A percentile compares a stretch with the other conserved stretches of the same genome.
These are phyloP conservation scores for Nematopogon swammerdamellus DNA, from an alignment of 2,888 invertebrate species.

Conservation along the genomic window DNA sequence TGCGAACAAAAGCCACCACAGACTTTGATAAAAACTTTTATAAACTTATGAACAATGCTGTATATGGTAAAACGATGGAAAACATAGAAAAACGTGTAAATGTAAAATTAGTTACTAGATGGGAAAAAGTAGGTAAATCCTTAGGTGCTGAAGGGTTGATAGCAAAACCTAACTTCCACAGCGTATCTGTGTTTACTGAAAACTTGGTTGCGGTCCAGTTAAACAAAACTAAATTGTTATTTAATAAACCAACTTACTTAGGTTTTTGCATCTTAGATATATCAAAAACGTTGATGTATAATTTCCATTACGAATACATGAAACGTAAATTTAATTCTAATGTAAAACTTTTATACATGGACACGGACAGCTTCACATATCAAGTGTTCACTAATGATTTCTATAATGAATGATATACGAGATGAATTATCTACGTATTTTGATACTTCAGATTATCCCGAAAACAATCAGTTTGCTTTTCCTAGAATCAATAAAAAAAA, in stretches of 20 bases:
- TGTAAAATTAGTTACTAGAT: conserved; percentile 20
- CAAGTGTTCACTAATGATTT: conserved; percentile 1
- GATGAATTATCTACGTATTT: conserved; percentile 7
- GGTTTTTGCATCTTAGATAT: conserved; percentile 18
- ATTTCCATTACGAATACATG: conserved; percentile 17
- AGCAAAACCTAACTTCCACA: conserved; percentile 20
- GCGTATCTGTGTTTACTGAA: conserved; percentile 18
- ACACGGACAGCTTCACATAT: conserved; percentile 7
- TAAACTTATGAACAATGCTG: conserved; percentile 27
- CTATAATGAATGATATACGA: conserved; percentile 2
- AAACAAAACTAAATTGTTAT: conserved; percentile 10
- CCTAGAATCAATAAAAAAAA: too few relatives aligned
- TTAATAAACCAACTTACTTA: conserved; percentile 9
- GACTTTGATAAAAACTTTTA: conserved; percentile 27
- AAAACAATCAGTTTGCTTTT: too few relatives aligned
- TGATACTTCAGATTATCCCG: conserved; percentile 9
- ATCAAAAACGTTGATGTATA: conserved; percentile 20
- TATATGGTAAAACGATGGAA: conserved; percentile 26
- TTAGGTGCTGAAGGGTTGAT: conserved; percentile 15
- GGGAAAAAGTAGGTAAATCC: conserved; percentile 16
- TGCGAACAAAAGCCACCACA: conserved; percentile 17
- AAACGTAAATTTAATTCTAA: conserved; percentile 6
- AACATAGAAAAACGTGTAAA: conserved; percentile 20
- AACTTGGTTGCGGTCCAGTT: conserved; percentile 19
- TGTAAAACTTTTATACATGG: conserved; percentile 13